Evolutionary conservation across 2,888 invertebrate species (phyloP), one percentile per base, ranked within the genome.

Genomic region (Drosophila mayaguana): DNA sequence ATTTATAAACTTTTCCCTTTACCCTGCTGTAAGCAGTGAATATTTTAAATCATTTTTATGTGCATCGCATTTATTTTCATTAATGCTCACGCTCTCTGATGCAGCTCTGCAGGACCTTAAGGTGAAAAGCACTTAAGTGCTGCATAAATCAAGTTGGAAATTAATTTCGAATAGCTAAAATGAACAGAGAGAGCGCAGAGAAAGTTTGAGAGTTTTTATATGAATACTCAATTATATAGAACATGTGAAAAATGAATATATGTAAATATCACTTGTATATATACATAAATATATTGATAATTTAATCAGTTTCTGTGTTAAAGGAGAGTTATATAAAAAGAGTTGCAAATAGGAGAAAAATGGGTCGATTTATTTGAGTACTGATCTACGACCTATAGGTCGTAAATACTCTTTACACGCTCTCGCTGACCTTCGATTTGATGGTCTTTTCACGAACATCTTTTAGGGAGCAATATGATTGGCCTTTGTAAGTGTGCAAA

Each of bases 91-190:
- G 63, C 40, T 40, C 46, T 42, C 42, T 46, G 38, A 32, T 67
- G 43, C n/a, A 45, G 46, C 32, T 45, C 32, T 43, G 36, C 9
- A 3, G 40, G 22, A 36, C 22, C 36, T 36, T 40, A 40, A 53
- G 46, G 32, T 67, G 32, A 34, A 42, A n/a, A 50, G 43, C 34
- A 38, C 43, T 60, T 36, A 55, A 28, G 40, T 67, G 59, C 40
- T 72, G 73, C 86, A 73, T 83, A 83, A 83, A 85, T 85, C 86
- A 85, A 60, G 55, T 8, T 7, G 53, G 69, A 55, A 40, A 25
- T 40, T 6, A 11, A 40, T n/a, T 54, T 40, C 40, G 40, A 54
- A 25, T 25, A 40, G 25, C n/a, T 25, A 54, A 54, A 18, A 40
- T 40, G 12, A 25, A n/a, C n/a, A 5, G 5, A 6, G 18, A 12